phyloP scores from a whole-genome alignment of 2,113 vertebrate genomes.

The Setophaga kirtlandii region DNA sequence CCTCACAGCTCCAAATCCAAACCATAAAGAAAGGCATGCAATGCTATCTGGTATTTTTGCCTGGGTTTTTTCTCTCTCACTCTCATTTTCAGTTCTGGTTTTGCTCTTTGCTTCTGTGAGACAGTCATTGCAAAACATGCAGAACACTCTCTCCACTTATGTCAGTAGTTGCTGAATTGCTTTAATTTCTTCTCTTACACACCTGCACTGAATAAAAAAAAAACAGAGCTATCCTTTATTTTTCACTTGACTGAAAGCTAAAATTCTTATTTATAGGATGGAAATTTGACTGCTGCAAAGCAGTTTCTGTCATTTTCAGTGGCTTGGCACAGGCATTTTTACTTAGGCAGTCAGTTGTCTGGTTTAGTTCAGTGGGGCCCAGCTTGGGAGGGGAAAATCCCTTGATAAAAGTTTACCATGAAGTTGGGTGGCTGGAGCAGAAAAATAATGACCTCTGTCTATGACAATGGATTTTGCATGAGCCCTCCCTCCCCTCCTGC shows the following conservation, averaged over 20 bases:
- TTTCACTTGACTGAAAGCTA: background rate
- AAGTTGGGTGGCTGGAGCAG: background rate
- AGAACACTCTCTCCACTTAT: background rate
- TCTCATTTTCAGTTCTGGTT: conserved; percentile 39
- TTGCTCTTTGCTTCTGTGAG: background rate
- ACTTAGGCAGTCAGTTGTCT: background rate
- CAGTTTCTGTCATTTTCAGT: background rate
- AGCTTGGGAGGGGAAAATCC: background rate
- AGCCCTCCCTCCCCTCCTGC: background rate
- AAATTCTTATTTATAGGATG: background rate
- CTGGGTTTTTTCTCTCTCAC: background rate
- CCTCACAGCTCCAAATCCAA: background rate
- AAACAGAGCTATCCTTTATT: background rate
- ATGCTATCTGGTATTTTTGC: background rate
- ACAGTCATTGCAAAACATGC: conserved; percentile 8
- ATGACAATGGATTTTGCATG: background rate
- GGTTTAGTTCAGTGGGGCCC: background rate
- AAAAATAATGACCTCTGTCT: background rate
- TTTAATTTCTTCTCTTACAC: background rate
- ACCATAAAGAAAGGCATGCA: background rate
- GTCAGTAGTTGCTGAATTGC: background rate
- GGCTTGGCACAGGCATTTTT: background rate
- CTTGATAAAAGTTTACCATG: background rate
- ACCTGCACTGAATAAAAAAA: background rate
- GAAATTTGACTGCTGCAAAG: background rate